A percentile compares a stretch with the other conserved stretches of the same genome.
Evolutionary conservation across 2,888 invertebrate species (phyloP).

Genomic region (Drosophila barbarae): DNA sequence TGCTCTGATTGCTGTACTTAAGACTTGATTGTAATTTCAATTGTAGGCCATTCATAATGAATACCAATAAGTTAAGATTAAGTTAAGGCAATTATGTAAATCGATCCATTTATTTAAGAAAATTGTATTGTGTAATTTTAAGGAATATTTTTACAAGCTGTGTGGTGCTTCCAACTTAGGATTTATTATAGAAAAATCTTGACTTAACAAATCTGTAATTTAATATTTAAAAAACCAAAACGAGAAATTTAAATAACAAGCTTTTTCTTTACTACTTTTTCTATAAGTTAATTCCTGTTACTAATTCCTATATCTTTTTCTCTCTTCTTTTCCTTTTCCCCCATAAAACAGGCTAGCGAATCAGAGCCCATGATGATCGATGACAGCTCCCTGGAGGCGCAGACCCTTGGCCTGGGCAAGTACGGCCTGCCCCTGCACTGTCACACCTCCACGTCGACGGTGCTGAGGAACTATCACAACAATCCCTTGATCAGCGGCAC

Average conservation of each 20-base stretch:
- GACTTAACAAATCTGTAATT: neutral
- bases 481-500: conserved; percentile 78
- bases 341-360: conserved; percentile 37
- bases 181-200: neutral
- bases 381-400: conserved; percentile 55
- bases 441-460: conserved; percentile 57
- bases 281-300: conserved; percentile 6
- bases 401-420: conserved; percentile 19
- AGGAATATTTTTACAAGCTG: neutral
- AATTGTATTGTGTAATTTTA: conserved; percentile 1
- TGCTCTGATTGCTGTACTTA: conserved; percentile 27
- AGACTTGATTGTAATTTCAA: conserved; percentile 25
- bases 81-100: conserved; percentile 32
- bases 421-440: conserved; percentile 59
- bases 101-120: conserved; percentile 60
- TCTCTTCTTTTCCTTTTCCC: conserved; percentile 11
- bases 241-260: neutral
- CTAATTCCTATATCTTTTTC: conserved; percentile 23
- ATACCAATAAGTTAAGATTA: conserved; percentile 21
- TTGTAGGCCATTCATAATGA: conserved; percentile 31
- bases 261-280: neutral
- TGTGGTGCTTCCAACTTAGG: conserved; percentile 4
- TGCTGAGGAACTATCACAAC: conserved; percentile 72
- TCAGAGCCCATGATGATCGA: conserved; percentile 57
- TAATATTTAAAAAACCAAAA: neutral